A percentile compares a stretch with the other conserved stretches of the same genome.
Evolutionary conservation across 2,113 vertebrate species (phyloP).

Genomic region (Boulengeromyrus knoepffleri): DNA sequence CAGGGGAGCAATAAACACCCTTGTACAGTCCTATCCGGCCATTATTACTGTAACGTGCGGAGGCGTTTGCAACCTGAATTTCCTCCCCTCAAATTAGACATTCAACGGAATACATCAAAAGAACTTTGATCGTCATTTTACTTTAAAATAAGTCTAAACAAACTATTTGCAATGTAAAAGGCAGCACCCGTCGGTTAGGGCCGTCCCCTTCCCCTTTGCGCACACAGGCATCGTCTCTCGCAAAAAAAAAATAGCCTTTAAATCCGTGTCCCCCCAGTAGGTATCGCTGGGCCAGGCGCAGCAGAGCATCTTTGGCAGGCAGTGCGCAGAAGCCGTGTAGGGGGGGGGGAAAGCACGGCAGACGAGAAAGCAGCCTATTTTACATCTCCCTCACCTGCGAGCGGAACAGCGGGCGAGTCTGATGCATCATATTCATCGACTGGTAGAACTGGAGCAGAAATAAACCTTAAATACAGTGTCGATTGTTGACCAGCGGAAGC

Average conservation of each 20-base stretch:
- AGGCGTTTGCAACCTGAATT: background rate
- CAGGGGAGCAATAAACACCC: background rate
- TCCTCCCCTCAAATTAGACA: background rate
- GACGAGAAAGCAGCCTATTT: conserved; percentile 3
- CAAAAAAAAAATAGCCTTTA: background rate
- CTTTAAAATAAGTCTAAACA: background rate
- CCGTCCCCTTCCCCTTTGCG: background rate
- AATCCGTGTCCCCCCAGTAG: background rate
- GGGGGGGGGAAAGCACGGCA: conserved; percentile 1
- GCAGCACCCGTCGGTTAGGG: background rate
- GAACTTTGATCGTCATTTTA: background rate
- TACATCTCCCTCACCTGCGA: conserved; percentile 22
- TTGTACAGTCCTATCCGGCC: background rate
- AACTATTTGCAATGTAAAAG: background rate
- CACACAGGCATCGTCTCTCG: background rate
- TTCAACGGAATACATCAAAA: background rate
- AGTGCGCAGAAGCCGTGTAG: conserved; percentile 34
- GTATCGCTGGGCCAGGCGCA: conserved; percentile 12
- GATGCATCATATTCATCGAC: background rate
- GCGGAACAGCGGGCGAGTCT: background rate
- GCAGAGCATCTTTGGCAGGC: conserved; percentile 21
- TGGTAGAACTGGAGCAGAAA: background rate
- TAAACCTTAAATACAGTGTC: background rate
- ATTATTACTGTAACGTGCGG: background rate
- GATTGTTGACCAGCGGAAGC: background rate